Percentiles rank a stretch among this genome's conserved stretches.
Conservation (phyloP, 2,888 invertebrate species). For the Lymantria dispar region DNA sequence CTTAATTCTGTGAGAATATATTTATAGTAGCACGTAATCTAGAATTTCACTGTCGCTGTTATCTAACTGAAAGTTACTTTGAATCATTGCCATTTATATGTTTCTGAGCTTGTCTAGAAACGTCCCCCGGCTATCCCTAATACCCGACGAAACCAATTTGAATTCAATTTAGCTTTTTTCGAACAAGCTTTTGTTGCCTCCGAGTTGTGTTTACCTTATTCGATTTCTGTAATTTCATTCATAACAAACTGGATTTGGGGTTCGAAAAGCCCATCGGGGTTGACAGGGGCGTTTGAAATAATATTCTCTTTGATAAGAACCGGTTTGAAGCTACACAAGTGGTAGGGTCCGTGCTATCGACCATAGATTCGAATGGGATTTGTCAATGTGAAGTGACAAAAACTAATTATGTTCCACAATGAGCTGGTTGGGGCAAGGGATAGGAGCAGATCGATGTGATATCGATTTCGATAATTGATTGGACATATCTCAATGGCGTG, state of each 20-base stretch:
- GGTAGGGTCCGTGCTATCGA: slow-evolving; percentile 62
- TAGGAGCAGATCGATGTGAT: slow-evolving; percentile 46
- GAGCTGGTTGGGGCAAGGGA: slow-evolving; percentile 57
- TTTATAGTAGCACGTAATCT: no score
- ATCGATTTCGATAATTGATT: slow-evolving; percentile 51
- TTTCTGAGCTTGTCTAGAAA: slow-evolving; percentile 64
- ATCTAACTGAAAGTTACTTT: slow-evolving; percentile 71
- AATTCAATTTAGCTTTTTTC: slow-evolving; percentile 82
- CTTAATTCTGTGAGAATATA: no score
- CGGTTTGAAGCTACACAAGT: slow-evolving; percentile 64
- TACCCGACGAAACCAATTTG: slow-evolving; percentile 82
- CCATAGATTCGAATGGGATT: slow-evolving; percentile 68
- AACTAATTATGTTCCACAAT: slow-evolving; percentile 79
- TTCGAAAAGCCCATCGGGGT: slow-evolving; percentile 77
- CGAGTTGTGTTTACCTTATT: slow-evolving; percentile 82
- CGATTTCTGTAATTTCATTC: slow-evolving; percentile 83
- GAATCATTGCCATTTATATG: slow-evolving; percentile 69
- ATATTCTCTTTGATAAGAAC: slow-evolving; percentile 82
- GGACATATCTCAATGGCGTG: slow-evolving; percentile 22
- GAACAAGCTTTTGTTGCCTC: slow-evolving; percentile 80
- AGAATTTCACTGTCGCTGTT: slow-evolving; percentile 30
- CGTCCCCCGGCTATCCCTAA: slow-evolving; percentile 78
- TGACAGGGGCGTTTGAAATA: slow-evolving; percentile 82
- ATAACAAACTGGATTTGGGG: slow-evolving; percentile 82
- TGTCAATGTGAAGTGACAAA: slow-evolving; percentile 81